Evolutionary conservation across 2,797 vertebrate genomes (phyloP).

Genomic region (Ctenochaetus hawaiiensis): DNA sequence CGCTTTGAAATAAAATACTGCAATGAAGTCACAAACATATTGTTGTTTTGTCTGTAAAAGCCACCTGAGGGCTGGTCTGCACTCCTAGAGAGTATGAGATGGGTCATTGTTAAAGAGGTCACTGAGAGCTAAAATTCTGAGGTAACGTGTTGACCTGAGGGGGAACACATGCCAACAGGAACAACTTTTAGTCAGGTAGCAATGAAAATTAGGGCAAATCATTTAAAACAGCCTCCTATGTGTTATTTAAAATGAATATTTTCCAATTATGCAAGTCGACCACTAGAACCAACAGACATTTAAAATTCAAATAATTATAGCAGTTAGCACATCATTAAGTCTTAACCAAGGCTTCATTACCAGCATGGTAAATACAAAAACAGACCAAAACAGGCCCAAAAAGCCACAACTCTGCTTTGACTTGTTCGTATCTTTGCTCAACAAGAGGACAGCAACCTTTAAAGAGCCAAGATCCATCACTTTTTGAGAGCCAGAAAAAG

Average conservation of each 20-base stretch:
- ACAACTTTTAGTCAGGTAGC: conserved; percentile 2
- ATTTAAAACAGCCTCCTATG: neutral
- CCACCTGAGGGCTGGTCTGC: neutral
- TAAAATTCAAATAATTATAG: no score
- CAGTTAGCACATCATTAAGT: neutral
- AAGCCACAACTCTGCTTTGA: no score
- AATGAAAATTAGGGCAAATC: neutral
- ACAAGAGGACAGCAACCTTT: neutral
- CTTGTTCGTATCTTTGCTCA: neutral
- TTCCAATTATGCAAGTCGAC: no score
- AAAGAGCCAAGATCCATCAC: neutral
- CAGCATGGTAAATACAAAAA: no score
- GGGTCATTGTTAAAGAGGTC: conserved; percentile 8
- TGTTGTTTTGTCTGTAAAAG: conserved; percentile 33
- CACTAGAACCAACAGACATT: no score
- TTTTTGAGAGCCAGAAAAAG: conserved; percentile 22
- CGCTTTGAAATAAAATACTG: conserved; percentile 13
- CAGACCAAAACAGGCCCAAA: no score
- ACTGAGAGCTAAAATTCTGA: neutral
- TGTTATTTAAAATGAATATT: neutral
- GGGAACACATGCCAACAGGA: neutral
- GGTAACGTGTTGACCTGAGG: neutral
- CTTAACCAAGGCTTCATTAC: no score
- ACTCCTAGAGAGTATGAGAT: neutral
- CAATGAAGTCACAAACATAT: conserved; percentile 3